Conservation (phyloP, 2,888 invertebrate species). For the Caenorhabditis sp. region DNA sequence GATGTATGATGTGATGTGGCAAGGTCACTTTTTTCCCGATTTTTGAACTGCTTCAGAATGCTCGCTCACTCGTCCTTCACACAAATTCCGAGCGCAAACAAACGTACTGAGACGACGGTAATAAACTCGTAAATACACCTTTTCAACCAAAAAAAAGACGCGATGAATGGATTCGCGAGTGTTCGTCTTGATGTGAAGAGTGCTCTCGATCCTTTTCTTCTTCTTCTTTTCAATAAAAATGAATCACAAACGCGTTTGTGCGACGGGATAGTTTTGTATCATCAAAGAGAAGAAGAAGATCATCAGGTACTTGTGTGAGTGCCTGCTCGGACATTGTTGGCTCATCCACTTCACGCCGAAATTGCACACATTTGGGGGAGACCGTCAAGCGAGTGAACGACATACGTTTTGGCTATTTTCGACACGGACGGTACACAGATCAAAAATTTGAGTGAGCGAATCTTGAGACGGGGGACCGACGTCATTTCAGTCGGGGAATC, state of each 20-base stretch:
- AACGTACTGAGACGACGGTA: background rate
- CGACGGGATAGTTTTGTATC: background rate
- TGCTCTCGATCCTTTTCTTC: background rate
- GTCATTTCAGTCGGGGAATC: too few species aligned
- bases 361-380: too few species aligned
- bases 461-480: too few species aligned
- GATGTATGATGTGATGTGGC: too few species aligned
- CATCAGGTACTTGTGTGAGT: slow-evolving; percentile 30
- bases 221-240: background rate
- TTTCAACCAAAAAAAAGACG: background rate
- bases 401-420: too few species aligned
- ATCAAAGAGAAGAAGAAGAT: slow-evolving; percentile 10
- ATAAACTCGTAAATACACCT: background rate
- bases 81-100: background rate
- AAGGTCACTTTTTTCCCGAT: background rate
- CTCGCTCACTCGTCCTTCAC: background rate
- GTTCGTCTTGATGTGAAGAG: too few species aligned
- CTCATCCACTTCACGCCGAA: slow-evolving; percentile 45
- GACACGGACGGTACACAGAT: too few species aligned
- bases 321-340: slow-evolving; percentile 30
- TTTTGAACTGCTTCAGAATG: too few species aligned
- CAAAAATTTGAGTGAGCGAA: too few species aligned
- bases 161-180: too few species aligned
- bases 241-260: background rate
- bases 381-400: background rate